Evolutionary conservation across 2,888 invertebrate genomes (phyloP), one percentile per base, ranked within the genome.

Genomic region (Molorchus minor): DNA sequence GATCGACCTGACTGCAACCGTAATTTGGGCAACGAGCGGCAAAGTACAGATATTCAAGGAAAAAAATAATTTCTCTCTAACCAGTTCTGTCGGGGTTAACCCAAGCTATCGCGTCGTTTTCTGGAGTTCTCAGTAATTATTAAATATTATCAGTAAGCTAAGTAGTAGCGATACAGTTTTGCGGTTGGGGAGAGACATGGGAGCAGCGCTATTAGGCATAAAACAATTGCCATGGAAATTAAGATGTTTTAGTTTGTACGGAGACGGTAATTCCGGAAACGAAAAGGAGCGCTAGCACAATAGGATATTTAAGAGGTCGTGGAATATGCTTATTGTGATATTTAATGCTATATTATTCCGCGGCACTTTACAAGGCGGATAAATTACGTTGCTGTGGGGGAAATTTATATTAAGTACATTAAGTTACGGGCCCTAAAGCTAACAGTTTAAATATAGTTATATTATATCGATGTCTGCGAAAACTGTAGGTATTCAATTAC

Each of bases 341-440:
- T 21, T 25, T 49, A 49, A 49, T 49, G 38, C 13, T 25, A n/a
- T 15, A 21, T 36, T 49, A 49, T 49, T 49, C 29, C 36, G 49
- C 7, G 13, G 13, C 12, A 25, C 43, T 15, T 25, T 43, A 15
- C 43, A 1, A 21, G 15, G 15, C 3, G 25, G 20, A 25, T 43
- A 40, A 40, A 33, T 33, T 33, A 33, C n/a, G 12, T n/a, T n/a
- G 3, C 33, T n/a, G 3, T 7, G n/a, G n/a, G 12, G 33, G 33
- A 33, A n/a, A 33, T 33, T 33, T 33, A 33, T 33, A 3, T 33
- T 7, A 33, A n/a, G n/a, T n/a, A n/a, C n/a, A n/a, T n/a, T n/a
- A n/a, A n/a, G n/a, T n/a, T n/a, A n/a, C n/a, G n/a, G n/a, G n/a
- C n/a, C n/a, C n/a, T n/a, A n/a, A n/a, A n/a, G n/a, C n/a, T n/a